Evolutionary conservation across 2,797 vertebrate species (phyloP), one percentile per base, ranked within the genome.

Genomic region (Epinephelus awoara): DNA sequence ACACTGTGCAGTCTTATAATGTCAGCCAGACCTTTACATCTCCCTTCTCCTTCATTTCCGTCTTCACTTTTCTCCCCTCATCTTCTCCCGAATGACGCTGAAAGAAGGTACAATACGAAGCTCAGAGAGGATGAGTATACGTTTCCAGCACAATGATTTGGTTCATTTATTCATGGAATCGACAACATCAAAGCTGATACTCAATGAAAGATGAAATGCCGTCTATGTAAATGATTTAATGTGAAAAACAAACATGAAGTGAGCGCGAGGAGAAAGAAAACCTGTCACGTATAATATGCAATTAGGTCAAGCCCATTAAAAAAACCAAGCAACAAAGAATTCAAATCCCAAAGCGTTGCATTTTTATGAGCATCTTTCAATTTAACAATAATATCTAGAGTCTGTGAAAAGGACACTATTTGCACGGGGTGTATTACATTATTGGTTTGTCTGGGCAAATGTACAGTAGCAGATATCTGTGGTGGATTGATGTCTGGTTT

Each of bases 191-290:
- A 83, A 88, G 76, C 50, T 1, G 1, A 59, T 50, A 38, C 58
- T 66, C 23, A 54, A 19, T 52, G 67, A 72, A 84, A 82, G 55
- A 84, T 74, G 64, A 84, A 67, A 77, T 71, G 59, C 51, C 42
- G 74, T 79, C 25, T 77, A 78, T 80, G 66, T 75, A 69, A 86
- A 87, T 90, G 18, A 82, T 89, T 84, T 54, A 67, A 79, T 73
- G 61, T 71, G 70, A 44, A 83, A 85, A 81, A 83, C 57, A 81
- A 89, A 67, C 52, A 80, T 73, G 58, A 34, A 54, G 40, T 40
- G 73, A 61, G 66, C 2, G 18, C 38, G 49, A 12, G 47, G 13
- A 17, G 23, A 70, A 57, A 63, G 12, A 52, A 69, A 72, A 73
- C 13, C 68, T 18, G 47, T 62, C 29, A 57, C 0, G 5, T 56